These are phyloP conservation scores for Netelia fuscicornis DNA, from an alignment of 2,888 invertebrate genomes.

Conservation along the genomic window DNA sequence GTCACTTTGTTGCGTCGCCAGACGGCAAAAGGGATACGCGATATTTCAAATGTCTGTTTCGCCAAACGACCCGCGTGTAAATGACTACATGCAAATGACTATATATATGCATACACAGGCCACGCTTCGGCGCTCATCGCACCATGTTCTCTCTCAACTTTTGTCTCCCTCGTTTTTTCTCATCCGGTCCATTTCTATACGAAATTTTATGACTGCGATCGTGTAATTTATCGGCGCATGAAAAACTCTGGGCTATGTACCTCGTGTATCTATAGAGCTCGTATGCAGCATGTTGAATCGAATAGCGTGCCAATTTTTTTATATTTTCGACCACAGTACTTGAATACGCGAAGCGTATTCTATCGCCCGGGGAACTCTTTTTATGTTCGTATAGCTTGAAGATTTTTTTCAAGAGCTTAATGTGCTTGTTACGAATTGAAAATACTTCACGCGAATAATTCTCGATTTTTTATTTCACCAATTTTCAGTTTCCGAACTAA, in stretches of 20 bases:
- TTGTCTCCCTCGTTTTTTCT: slow-evolving; percentile 39
- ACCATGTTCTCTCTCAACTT: slow-evolving; percentile 7
- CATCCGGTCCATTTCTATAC: slow-evolving; percentile 24
- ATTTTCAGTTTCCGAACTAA: too few relatives aligned
- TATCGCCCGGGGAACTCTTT: too few relatives aligned
- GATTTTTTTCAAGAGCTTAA: too few relatives aligned
- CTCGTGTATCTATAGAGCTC: slow-evolving; percentile 17
- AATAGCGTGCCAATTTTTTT: slow-evolving; percentile 53
- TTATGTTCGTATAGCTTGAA: too few relatives aligned
- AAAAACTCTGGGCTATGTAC: slow-evolving; percentile 30
- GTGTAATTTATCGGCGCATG: slow-evolving; percentile 51
- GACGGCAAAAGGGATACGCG: slow-evolving; percentile 27
- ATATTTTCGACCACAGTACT: slow-evolving; percentile 6
- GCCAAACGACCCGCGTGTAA: background rate
- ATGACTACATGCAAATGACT: slow-evolving; percentile 11
- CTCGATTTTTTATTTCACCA: too few relatives aligned
- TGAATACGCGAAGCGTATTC: background rate
- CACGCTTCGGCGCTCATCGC: slow-evolving; percentile 28
- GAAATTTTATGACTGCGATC: slow-evolving; percentile 41
- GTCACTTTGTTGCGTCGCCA: slow-evolving; percentile 50
- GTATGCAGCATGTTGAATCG: slow-evolving; percentile 5
- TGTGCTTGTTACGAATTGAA: too few relatives aligned
- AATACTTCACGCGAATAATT: too few relatives aligned
- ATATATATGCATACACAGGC: slow-evolving; percentile 9
- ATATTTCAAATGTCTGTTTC: slow-evolving; percentile 58